These are phyloP conservation scores for Anastatus disparis DNA, from an alignment of 1,140 invertebrate species.

Conservation along the genomic window DNA sequence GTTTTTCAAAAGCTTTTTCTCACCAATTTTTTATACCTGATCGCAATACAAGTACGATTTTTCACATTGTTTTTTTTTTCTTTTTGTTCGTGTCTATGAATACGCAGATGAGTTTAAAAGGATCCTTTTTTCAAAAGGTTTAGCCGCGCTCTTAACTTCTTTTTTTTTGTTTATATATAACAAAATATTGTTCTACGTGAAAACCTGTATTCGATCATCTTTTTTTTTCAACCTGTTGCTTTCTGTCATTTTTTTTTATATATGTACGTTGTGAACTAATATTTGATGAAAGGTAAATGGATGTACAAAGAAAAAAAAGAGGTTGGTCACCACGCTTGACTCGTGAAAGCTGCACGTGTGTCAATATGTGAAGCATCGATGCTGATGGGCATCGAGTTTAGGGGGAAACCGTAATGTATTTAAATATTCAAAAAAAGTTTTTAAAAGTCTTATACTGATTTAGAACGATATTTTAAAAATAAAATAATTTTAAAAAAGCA, in stretches of 20 bases:
- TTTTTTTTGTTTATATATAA: too few species aligned
- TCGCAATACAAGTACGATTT: too few species aligned
- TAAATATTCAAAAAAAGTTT: background rate
- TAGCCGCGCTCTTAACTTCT: background rate
- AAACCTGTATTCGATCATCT: background rate
- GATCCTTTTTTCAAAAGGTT: background rate
- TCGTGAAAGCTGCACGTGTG: background rate
- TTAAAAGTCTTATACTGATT: background rate
- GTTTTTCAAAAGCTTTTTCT: too few species aligned
- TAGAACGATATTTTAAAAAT: too few species aligned
- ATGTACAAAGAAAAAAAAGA: background rate
- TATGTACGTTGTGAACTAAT: background rate
- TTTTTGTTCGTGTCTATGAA: background rate
- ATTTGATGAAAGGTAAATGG: slow-evolving; percentile 21
- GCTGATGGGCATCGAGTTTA: too few species aligned
- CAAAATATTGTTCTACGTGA: too few species aligned
- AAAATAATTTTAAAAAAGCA: too few species aligned
- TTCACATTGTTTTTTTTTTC: background rate
- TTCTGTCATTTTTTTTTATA: background rate
- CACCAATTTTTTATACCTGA: too few species aligned
- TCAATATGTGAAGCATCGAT: slow-evolving; percentile 19
- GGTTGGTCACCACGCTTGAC: background rate
- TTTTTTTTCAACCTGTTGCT: slow-evolving; percentile 1
- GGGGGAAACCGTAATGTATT: too few species aligned
- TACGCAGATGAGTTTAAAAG: background rate